phyloP scores from a whole-genome alignment of 2,113 vertebrate species.

The Jacana jacana region DNA sequence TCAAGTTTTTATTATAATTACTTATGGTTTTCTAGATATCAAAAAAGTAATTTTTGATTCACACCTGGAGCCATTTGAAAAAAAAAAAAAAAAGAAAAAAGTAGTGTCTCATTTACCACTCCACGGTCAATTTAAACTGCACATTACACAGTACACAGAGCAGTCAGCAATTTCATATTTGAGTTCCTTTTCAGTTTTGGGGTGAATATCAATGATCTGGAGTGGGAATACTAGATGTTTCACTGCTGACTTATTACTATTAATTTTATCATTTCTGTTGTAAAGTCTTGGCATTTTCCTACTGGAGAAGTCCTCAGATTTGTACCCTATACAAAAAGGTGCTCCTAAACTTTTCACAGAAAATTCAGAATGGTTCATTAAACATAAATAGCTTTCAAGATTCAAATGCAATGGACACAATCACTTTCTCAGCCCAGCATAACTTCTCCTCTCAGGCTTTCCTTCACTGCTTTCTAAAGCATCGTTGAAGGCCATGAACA shows the following conservation, averaged over 20 bases:
- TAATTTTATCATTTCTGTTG: neutral
- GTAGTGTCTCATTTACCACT: neutral
- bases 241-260: neutral
- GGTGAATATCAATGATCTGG: neutral
- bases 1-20: neutral
- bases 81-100: neutral
- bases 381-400: neutral
- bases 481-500: neutral
- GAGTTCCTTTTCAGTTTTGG: neutral
- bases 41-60: neutral
- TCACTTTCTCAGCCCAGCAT: neutral
- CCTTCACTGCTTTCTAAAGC: neutral
- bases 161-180: neutral
- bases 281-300: neutral
- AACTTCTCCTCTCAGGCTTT: neutral
- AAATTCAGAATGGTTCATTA: conserved; percentile 2
- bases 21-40: neutral
- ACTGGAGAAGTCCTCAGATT: neutral
- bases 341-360: neutral
- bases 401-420: neutral
- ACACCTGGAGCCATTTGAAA: neutral
- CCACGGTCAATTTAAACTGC: neutral
- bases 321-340: neutral
- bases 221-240: neutral
- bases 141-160: neutral